Conservation (phyloP, 1,140 invertebrate genomes). For the Drosophila navojoa region DNA sequence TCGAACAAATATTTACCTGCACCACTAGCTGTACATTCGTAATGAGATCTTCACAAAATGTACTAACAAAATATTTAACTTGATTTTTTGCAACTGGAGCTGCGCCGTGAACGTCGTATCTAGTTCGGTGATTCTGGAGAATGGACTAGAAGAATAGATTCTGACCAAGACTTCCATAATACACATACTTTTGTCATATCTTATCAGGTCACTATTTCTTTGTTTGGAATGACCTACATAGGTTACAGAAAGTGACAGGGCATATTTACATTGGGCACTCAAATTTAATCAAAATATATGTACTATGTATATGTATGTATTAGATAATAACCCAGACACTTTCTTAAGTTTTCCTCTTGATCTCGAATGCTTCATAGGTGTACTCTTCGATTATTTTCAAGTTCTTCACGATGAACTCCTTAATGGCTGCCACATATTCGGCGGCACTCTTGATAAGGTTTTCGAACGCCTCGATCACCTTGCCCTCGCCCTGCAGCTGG, state of each 20-base stretch:
- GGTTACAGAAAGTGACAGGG: too few relatives aligned
- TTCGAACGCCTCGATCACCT: slow-evolving; percentile 61
- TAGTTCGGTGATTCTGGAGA: too few relatives aligned
- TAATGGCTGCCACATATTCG: slow-evolving; percentile 60
- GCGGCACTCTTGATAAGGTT: slow-evolving; percentile 42
- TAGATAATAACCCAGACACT: too few relatives aligned
- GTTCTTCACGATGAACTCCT: slow-evolving; percentile 63
- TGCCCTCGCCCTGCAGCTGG: slow-evolving; percentile 53
- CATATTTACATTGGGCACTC: not conserved
- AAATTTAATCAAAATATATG: too few relatives aligned
- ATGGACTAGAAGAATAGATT: too few relatives aligned
- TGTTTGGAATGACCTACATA: too few relatives aligned
- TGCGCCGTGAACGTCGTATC: too few relatives aligned
- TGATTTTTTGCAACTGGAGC: slow-evolving; percentile 17
- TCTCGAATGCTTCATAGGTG: slow-evolving; percentile 52
- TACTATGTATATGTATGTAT: too few relatives aligned
- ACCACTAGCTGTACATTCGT: slow-evolving; percentile 28
- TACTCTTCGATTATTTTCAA: slow-evolving; percentile 49
- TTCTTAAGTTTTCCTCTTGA: slow-evolving; percentile 6
- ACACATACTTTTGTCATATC: too few relatives aligned
- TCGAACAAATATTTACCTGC: slow-evolving; percentile 10
- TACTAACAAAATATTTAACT: slow-evolving; percentile 47
- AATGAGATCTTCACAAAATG: slow-evolving; percentile 51
- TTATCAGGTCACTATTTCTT: too few relatives aligned
- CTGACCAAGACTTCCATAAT: too few relatives aligned